Evolutionary conservation across 1,140 invertebrate species (phyloP), one percentile per base, ranked within the genome.

Genomic region (Lineus longissimus): DNA sequence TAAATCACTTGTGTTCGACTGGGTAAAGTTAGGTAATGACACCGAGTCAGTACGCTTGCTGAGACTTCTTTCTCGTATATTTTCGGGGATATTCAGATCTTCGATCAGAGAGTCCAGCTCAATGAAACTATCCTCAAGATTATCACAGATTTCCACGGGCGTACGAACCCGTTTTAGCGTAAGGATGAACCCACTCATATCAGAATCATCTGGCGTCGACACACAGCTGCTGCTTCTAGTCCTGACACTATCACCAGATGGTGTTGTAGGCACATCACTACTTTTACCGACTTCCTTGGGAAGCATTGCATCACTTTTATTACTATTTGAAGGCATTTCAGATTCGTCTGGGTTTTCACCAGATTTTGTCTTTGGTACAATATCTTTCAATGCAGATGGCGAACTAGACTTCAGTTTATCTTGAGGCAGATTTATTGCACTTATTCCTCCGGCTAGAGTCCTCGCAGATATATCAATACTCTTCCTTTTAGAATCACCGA

Each of bases 71-170:
- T 57, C 30, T 7, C 17, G 4, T 2, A 25, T 19, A 33, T 25
- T 19, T 2, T 27, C n/a, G 7, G 15, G n/a, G n/a, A 19, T 4
- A 11, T 33, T 22, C n/a, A n/a, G 15, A 25, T 36, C 25, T 9
- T 43, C 29, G 15, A 57, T 25, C 13, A 62, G 19, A 2, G 41
- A 27, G 19, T 66, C 60, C 27, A 62, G 62, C 33, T 63, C 61
- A 33, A 23, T 56, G 9, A 63, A 30, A 63, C 64, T 62, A 15
- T 43, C 60, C 54, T 62, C 59, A 9, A 56, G 25, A 36, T 57
- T 43, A 15, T 58, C 33, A 47, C 55, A 55, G 31, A 63, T 25
- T 29, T 66, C 64, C 6, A 66, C 60, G n/a, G 61, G 61, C 15
- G 59, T 63, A 17, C 56, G 33, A 17, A 62, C 64, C 7, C 61